Conservation (phyloP, 2,888 invertebrate genomes). For the Druceiella hillmani region DNA sequence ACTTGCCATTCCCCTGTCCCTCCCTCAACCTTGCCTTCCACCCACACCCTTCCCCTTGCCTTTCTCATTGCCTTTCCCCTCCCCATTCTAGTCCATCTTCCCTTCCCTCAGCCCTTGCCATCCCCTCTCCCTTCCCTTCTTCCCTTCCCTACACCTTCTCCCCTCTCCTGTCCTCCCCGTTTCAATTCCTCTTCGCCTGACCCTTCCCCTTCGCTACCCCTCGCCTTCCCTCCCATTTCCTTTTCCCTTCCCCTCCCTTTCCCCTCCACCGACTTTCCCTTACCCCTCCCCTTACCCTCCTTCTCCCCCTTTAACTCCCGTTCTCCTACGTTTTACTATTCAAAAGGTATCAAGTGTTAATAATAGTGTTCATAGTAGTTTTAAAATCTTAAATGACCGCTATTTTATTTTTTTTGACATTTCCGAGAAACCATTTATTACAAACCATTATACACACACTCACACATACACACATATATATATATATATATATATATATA, state of each 20-base stretch:
- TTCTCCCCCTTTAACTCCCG: not conserved
- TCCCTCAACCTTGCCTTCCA: not conserved
- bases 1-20: not conserved
- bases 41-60: not conserved
- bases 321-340: too few species aligned
- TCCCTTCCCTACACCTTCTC: not conserved
- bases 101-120: not conserved
- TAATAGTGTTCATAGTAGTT: too few species aligned
- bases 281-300: not conserved
- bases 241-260: not conserved
- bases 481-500: too few species aligned
- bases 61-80: not conserved
- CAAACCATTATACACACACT: too few species aligned
- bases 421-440: too few species aligned
- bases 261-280: constrained; percentile 1
- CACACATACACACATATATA: too few species aligned
- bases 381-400: too few species aligned
- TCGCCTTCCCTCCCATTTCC: not conserved
- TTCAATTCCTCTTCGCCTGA: not conserved
- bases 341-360: too few species aligned
- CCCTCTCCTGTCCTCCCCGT: not conserved
- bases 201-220: not conserved
- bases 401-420: too few species aligned
- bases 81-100: not conserved
- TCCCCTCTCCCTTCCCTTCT: not conserved